Base-by-base conservation (phyloP, 92 coral and sea anemone species). In the Nematostella vectensis region DNA sequence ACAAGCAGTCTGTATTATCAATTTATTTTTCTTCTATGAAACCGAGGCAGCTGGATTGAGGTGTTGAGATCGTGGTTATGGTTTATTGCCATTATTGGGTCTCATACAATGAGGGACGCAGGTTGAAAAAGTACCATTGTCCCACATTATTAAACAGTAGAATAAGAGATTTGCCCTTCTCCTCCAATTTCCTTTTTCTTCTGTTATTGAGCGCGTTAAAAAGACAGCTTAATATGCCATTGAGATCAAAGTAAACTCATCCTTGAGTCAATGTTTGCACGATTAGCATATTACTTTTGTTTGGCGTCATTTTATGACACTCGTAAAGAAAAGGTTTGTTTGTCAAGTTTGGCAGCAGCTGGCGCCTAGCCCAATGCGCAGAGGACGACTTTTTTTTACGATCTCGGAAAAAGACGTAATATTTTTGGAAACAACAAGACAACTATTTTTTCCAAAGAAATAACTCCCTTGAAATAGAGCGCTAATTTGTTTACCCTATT, bases 221-320 rank as follows among this genome's bases (percentile, higher is more conserved):
- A 45, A 11, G 51, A 45, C 51, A 45, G 23, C 21, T 45, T 19
- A 33, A 33, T 33, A 33, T 6, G 6, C 15, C 6, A 33, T 33
- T 6, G 15, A 33, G 51, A 45, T 45, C 21, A 6, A 19, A 45
- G 23, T 19, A 10, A 45, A 45, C 51, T 45, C 21, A 45, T 11
- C 11, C 51, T 19, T 10, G 48, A 36, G 71, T 54, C 20, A 65
- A 65, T 65, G 54, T 65, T 65, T 65, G 43, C 61, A 1, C 26
- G 27, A 65, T 65, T 65, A 29, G 36, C 50, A 29, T 33, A 44
- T 36, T 12, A n/a, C 25, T 37, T 42, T 58, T 36, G 45, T 65
- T 40, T 27, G 24, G 18, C 36, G 38, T 43, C 55, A 29, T 59
- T 45, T 10, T 45, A 17, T 45, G 51, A 10, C 51, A 45, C 8